Conservation (phyloP, 2,888 invertebrate genomes). For the Mamestra brassicae region DNA sequence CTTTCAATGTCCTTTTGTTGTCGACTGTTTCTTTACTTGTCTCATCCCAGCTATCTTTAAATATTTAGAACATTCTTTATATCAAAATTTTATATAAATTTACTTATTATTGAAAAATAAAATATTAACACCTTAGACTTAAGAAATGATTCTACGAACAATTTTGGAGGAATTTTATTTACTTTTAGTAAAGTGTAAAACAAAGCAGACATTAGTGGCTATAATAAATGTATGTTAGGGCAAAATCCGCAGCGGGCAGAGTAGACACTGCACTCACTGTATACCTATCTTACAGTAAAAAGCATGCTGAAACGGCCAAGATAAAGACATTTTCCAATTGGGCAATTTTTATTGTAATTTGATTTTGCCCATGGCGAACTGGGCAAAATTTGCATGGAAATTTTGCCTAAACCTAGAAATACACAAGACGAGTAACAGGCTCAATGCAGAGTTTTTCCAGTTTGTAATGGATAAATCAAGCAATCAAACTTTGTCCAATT, state of each 20-base stretch:
- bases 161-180: constrained; percentile 34
- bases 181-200: constrained; percentile 1
- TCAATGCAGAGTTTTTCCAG: not conserved
- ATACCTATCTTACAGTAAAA: not conserved
- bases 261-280: constrained; percentile 1
- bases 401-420: not conserved
- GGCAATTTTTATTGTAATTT: not conserved
- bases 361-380: constrained; percentile 6
- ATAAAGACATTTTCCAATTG: no score
- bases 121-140: not conserved
- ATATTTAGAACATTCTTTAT: constrained; percentile 5
- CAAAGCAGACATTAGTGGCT: not conserved
- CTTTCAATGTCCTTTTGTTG: not conserved
- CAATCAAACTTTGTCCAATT: not conserved
- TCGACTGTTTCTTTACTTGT: not conserved
- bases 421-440: not conserved
- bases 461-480: not conserved
- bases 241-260: constrained; percentile 1
- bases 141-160: constrained; percentile 3
- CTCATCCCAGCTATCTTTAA: constrained; percentile 1
- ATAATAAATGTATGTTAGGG: not conserved
- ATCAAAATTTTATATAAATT: constrained; percentile 26
- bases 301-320: not conserved
- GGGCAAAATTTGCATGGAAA: not conserved
- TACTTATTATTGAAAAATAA: constrained; percentile 5